A percentile compares a stretch with the other conserved stretches of the same genome.
Conservation (phyloP, 2,797 vertebrate species). For the Crypturellus tataupa region DNA sequence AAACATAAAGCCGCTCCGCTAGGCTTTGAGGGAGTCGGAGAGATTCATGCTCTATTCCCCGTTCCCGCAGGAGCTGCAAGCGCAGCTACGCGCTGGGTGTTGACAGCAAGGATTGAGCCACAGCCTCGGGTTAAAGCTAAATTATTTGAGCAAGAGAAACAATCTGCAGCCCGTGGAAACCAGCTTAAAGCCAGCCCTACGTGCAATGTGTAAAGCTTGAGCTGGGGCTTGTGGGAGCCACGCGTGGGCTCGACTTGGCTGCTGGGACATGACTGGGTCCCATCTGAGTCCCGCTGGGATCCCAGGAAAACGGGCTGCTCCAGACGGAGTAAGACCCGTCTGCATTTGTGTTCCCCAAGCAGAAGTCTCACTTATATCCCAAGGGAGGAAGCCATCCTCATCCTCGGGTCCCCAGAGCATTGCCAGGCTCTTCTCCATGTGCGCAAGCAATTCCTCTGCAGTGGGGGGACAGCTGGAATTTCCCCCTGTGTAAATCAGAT, state of each 20-base stretch:
- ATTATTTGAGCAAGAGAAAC: slow-evolving; percentile 70
- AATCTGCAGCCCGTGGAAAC: slow-evolving; percentile 26
- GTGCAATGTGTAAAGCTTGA: background rate
- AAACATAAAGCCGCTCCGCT: slow-evolving; percentile 48
- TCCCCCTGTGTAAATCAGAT: background rate
- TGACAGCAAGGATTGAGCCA: slow-evolving; percentile 69
- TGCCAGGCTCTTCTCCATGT: background rate
- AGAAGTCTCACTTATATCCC: background rate
- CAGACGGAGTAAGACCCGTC: background rate
- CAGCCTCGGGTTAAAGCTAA: slow-evolving; percentile 65
- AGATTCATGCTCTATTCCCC: slow-evolving; percentile 39
- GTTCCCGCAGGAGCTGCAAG: slow-evolving; percentile 42
- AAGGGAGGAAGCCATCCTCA: background rate
- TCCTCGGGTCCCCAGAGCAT: rapidly evolving
- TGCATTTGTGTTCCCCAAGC: rapidly evolving
- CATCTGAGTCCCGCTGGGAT: background rate
- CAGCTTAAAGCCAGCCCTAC: slow-evolving; percentile 28
- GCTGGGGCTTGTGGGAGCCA: background rate
- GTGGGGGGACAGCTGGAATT: background rate
- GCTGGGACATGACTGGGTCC: background rate
- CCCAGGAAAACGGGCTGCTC: background rate
- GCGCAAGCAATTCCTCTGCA: background rate
- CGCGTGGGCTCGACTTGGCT: background rate
- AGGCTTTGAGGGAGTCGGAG: slow-evolving; percentile 41
- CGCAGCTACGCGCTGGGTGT: slow-evolving; percentile 37